Base-by-base conservation (phyloP, 2,797 vertebrate genomes). In the Sebastes trivittatus region DNA sequence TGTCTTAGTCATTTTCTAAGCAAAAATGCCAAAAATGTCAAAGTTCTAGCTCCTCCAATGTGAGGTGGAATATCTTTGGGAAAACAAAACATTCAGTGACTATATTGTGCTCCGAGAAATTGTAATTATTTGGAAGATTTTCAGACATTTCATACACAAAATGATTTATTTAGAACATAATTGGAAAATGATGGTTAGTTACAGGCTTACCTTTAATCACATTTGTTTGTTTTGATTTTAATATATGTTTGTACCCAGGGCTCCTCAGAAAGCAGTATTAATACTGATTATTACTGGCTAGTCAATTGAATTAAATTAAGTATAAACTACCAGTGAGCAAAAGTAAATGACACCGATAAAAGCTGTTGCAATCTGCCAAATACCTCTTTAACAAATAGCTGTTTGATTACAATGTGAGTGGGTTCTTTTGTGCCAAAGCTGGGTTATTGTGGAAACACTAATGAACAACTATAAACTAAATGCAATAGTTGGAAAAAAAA, bases 381-480 rank as follows among this genome's bases (percentile, higher is more conserved):
- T 30, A 61, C 29, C 16, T 3, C 23, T 11, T 27, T 29, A 52
- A 75, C 62, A 60, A 63, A 72, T 23, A 63, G 7, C 9, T 49
- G 46, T 36, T 61, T 62, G n/a, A 52, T 64, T 78, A 22, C 20
- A 58, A 11, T 30, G 55, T 5, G 30, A 27, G 34, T 36, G 10
- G 46, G 32, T 23, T 58, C 7, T 74, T 25, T 77, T 29, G 23
- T 71, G 54, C 71, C n/a, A 75, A 20, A 58, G 20, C 65, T 11
- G 5, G 1, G 56, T 81, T 59, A 25, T 32, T 74, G 42, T 72
- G 49, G 20, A 72, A 75, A 75, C 30, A 4, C 25, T 68, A 72
- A 61, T 38, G 55, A 76, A 68, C 65, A 77, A 27, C 54, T n/a
- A 71, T 65, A 75, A 85, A 68, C 69, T 64, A 64, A 86, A 83